Conservation (phyloP, 2,113 vertebrate species). For the Tragelaphus scriptus region DNA sequence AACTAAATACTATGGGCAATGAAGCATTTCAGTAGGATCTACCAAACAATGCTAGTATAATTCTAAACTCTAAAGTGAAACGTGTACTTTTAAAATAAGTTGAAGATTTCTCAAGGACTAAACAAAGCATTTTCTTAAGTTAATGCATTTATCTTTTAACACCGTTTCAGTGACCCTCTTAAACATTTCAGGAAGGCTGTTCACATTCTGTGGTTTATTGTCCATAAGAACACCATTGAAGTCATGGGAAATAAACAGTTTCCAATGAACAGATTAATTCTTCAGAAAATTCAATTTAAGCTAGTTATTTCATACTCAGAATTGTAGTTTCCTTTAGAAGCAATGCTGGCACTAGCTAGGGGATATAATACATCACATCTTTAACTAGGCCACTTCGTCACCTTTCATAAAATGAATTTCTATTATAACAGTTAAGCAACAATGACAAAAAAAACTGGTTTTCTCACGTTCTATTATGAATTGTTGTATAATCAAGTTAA, state of each 20-base stretch:
- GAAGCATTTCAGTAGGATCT: background rate
- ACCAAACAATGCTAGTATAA: background rate
- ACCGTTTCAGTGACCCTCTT: conserved; percentile 23
- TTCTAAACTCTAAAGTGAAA: conserved; percentile 14
- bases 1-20: background rate
- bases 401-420: background rate
- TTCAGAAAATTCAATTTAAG: conserved; percentile 55
- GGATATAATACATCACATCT: background rate
- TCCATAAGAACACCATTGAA: conserved; percentile 46
- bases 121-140: conserved; percentile 42
- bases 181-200: conserved; percentile 1
- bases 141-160: conserved; percentile 35
- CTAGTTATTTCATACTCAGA: conserved; percentile 28
- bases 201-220: conserved; percentile 45
- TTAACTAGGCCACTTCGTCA: background rate
- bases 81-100: conserved; percentile 17
- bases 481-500: background rate
- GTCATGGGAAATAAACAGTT: conserved; percentile 50
- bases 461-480: background rate
- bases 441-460: background rate
- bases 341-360: background rate
- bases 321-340: background rate
- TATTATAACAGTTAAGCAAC: background rate
- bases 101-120: conserved; percentile 52
- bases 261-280: conserved; percentile 3